phyloP scores from a whole-genome alignment of 2,888 invertebrate genomes.

The Nysson spinosus region DNA sequence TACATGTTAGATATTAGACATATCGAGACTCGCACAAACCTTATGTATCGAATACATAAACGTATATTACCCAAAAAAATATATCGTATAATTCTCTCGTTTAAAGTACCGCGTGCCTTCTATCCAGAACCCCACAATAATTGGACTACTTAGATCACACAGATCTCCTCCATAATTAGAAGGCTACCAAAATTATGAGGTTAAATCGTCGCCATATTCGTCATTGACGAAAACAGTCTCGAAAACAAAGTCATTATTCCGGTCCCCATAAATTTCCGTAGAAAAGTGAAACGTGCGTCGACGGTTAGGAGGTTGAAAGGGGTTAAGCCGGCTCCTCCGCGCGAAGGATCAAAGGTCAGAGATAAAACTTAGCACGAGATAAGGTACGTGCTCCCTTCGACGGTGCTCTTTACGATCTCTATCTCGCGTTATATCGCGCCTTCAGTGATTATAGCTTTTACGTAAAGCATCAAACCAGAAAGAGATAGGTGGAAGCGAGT shows the following conservation, averaged over 20 bases:
- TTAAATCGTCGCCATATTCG: no score
- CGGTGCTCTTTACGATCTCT: constrained; percentile 39
- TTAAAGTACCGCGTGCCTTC: no score
- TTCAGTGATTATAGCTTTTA: constrained; percentile 9
- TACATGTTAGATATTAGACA: no score
- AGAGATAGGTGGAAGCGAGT: not conserved
- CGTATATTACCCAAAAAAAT: no score
- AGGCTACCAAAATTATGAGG: no score
- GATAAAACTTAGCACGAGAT: constrained; percentile 50
- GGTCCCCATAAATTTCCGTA: not conserved
- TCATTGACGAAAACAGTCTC: no score
- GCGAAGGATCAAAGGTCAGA: constrained; percentile 38
- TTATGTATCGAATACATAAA: no score
- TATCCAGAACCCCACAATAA: no score
- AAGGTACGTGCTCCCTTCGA: constrained; percentile 36
- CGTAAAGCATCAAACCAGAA: constrained; percentile 18
- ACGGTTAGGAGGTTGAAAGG: constrained; percentile 24
- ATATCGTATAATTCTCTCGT: no score
- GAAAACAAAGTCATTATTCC: not conserved
- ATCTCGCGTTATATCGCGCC: constrained; percentile 40
- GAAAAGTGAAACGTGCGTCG: constrained; percentile 3
- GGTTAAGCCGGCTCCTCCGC: constrained; percentile 34
- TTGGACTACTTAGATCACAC: no score
- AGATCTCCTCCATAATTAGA: no score
- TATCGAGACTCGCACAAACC: no score